Base-by-base conservation (phyloP, 2,113 vertebrate genomes). In the Todiramphus saurophagus region DNA sequence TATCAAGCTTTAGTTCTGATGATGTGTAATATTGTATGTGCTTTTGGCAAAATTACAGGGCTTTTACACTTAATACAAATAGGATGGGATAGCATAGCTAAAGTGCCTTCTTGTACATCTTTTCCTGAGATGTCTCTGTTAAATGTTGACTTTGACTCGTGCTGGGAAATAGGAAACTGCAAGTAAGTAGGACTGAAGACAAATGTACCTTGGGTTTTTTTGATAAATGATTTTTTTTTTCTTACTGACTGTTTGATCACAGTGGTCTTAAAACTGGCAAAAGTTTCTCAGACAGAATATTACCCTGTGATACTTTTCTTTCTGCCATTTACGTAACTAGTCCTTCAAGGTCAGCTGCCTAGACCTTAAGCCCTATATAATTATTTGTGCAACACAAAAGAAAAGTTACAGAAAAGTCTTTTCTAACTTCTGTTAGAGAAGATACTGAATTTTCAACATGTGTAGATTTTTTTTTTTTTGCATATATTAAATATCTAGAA, bases 161-260 rank as follows among this genome's bases (percentile, higher is more conserved):
- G 7, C 18, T 62, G n/a, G 13, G 28, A 70, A 84, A 82, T 4
- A 75, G 21, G 43, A 92, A 79, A 67, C 28, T 63, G 16, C 14
- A 68, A 75, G 27, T 46, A 87, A 88, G 30, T 14, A 37, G 14
- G 17, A 51, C 3, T 14, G 33, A 33, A 91, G 44, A 62, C 13
- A 74, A 77, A 69, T 21, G 14, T 31, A 27, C n/a, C 12, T 41
- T 11, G 3, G 0, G 0, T 0, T 25, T 75, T 69, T 74, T 10
- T 31, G 10, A 44, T 4, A 23, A n/a, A 35, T 24, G 0, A 19
- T 17, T 69, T 35, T 24, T 63, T 7, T 17, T 76, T 69, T 23
- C 14, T 74, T 60, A 48, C 37, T 56, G 55, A 33, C 17, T 5
- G 0, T 55, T 67, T 85, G 5, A 5, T 78, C 58, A 33, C 13